A percentile compares a stretch with the other conserved stretches of the same genome.
Conservation (phyloP, 2,888 invertebrate species). For the Graphium colonna region DNA sequence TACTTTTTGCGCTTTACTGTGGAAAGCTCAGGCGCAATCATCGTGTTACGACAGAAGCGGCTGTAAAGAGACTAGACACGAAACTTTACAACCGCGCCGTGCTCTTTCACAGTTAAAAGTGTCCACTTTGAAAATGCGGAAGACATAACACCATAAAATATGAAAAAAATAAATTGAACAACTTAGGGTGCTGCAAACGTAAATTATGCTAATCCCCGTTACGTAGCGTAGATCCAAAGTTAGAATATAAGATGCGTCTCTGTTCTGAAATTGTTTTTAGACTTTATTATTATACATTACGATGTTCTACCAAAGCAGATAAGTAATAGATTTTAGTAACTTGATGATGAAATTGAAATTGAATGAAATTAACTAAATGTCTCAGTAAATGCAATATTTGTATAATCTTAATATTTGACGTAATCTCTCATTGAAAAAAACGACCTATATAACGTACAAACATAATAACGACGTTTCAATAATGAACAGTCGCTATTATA, state of each 20-base stretch:
- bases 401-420: too few species aligned
- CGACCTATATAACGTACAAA: too few species aligned
- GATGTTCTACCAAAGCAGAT: too few species aligned
- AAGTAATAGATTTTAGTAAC: too few species aligned
- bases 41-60: constrained; percentile 57
- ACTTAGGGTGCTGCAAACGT: constrained; percentile 2
- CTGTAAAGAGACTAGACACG: constrained; percentile 65
- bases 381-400: too few species aligned
- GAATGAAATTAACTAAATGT: too few species aligned
- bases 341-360: too few species aligned
- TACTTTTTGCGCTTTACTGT: constrained; percentile 58
- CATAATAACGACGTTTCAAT: too few species aligned
- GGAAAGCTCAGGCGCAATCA: constrained; percentile 58
- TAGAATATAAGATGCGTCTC: neutral
- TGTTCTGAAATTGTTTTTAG: neutral
- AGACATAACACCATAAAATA: constrained; percentile 20
- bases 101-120: constrained; percentile 50
- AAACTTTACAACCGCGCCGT: constrained; percentile 57
- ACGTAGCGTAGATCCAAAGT: too few species aligned
- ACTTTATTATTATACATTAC: too few species aligned
- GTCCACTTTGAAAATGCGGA: constrained; percentile 45
- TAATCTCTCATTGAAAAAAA: too few species aligned
- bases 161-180: constrained; percentile 24
- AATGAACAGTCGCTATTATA: too few species aligned
- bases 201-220: constrained; percentile 2